phyloP scores from a whole-genome alignment of 2,113 vertebrate species.

The Myotis yumanensis region DNA sequence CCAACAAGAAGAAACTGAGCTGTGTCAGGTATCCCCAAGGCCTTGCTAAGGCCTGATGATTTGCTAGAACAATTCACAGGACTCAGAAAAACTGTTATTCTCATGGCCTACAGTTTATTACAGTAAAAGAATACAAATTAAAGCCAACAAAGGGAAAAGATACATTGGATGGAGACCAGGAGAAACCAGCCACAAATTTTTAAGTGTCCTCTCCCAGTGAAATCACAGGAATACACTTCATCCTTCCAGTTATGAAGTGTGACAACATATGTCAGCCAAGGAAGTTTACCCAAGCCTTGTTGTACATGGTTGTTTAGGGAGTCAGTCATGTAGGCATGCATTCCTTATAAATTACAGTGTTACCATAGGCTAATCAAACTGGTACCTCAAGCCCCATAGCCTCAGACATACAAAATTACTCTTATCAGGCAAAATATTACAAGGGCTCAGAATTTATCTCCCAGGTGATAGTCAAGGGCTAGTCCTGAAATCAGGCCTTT shows the following conservation, averaged over 20 bases:
- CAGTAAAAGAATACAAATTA: not conserved
- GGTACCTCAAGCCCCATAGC: not conserved
- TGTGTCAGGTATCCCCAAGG: not conserved
- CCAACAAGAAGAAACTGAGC: not conserved
- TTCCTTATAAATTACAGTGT: not conserved
- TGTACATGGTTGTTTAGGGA: not conserved
- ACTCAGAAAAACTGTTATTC: not conserved
- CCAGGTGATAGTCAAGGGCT: not conserved
- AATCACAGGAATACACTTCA: not conserved
- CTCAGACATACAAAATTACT: not conserved
- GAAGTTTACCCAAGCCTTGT: not conserved
- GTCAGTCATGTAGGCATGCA: not conserved
- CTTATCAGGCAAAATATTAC: not conserved
- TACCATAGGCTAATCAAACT: not conserved
- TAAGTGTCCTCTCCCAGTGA: not conserved
- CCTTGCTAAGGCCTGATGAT: not conserved
- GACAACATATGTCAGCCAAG: not conserved
- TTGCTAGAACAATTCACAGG: not conserved
- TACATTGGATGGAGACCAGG: not conserved
- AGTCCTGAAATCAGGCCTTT: not conserved
- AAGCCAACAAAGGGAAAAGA: not conserved
- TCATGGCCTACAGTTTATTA: not conserved
- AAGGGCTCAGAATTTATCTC: not conserved
- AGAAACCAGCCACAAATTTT: not conserved
- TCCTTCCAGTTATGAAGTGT: not conserved